Evolutionary conservation across 2,113 vertebrate genomes (phyloP), one percentile per base, ranked within the genome.

Genomic region (Tenebrosternarchus preto): DNA sequence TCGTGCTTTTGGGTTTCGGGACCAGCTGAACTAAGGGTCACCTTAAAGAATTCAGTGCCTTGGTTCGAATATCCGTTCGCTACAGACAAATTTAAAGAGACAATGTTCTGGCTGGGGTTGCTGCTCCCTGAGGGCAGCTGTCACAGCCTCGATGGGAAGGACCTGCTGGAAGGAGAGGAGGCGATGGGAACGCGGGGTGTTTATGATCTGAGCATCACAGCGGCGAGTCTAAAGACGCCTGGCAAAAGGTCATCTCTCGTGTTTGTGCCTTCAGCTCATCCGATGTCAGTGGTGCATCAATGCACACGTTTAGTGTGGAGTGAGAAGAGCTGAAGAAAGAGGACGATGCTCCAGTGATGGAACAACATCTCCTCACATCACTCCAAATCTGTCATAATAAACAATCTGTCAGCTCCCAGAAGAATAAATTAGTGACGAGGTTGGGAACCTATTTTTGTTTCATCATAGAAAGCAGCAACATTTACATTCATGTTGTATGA

Each of bases 211-310:
- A 64, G 66, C 83, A 88, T 74, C 67, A 72, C 81, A 84, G 83
- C 87, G 86, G 90, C 87, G 89, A 80, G 85, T 56, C 59, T 19
- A 33, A n/a, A 15, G 7, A 67, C 29, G 20, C 43, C n/a, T 66
- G 83, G 78, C 73, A 72, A 90, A 92, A 92, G 89, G 91, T 91
- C 91, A 89, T 84, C 86, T 81, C 77, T 86, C 78, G 76, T n/a
- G 81, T 86, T 86, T 79, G 81, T 76, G 33, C 78, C 55, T 63
- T 79, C 59, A 43, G 60, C 82, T 68, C 59, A 60, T 68, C 53
- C 36, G 43, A 29, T 69, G 63, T 68, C 20, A 64, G 50, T 29
- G 43, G 29, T n/a, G 25, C 64, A 76, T 16, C 24, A 69, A 63
- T 17, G 77, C 56, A 77, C 82, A 70, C 78, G 29, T 64, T 72